phyloP scores from a whole-genome alignment of 2,797 vertebrate species.

The Melanotaenia maccullochi region DNA sequence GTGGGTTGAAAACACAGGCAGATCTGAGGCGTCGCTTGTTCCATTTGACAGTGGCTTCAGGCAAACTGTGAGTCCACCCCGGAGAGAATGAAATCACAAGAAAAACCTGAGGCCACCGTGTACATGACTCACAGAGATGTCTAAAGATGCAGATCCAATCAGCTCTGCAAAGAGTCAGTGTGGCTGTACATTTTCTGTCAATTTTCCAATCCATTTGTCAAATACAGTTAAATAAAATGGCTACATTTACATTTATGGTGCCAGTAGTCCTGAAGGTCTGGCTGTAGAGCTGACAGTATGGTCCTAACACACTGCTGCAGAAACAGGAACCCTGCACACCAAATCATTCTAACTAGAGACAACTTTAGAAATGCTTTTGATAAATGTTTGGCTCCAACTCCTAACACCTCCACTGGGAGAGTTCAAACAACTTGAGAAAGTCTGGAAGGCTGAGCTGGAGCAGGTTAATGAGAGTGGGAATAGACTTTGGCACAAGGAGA shows the following conservation, averaged over 20 bases:
- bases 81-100: constrained; percentile 39
- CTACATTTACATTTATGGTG: constrained; percentile 29
- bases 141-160: constrained; percentile 18
- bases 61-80: constrained; percentile 27
- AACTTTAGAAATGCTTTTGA: constrained; percentile 58
- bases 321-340: constrained; percentile 20
- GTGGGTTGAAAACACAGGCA: constrained; percentile 50
- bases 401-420: constrained; percentile 49
- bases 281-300: neutral
- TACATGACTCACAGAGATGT: neutral
- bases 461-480: constrained; percentile 49
- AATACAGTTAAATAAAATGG: constrained; percentile 25
- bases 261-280: constrained; percentile 1
- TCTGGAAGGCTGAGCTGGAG: constrained; percentile 36
- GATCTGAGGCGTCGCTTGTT: constrained; percentile 29
- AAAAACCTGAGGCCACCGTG: constrained; percentile 21
- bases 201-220: constrained; percentile 35
- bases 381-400: constrained; percentile 33
- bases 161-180: constrained; percentile 4
- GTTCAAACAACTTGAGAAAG: constrained; percentile 42
- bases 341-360: constrained; percentile 40
- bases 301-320: constrained; percentile 10
- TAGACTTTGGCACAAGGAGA: constrained; percentile 39
- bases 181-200: neutral
- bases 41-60: constrained; percentile 15